Evolutionary conservation across 1,140 invertebrate species (phyloP).

Genomic region (Halyomorpha halys): DNA sequence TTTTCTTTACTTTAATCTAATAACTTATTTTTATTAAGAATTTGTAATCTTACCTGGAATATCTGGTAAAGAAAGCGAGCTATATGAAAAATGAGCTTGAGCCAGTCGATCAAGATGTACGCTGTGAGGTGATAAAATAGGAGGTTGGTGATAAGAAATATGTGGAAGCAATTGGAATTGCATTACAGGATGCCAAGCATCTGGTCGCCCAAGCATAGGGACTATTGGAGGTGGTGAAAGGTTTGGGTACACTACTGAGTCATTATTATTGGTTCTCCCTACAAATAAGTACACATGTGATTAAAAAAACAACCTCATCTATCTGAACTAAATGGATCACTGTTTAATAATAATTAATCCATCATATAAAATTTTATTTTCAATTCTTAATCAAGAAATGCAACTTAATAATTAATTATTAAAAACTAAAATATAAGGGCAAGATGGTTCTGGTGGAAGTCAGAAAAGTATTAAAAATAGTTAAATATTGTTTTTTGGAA

Average conservation of each 20-base stretch:
- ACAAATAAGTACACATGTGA: not conserved
- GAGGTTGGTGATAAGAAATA: not conserved
- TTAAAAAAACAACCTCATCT: too few relatives aligned
- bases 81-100: constrained; percentile 10
- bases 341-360: too few relatives aligned
- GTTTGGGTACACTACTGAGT: not conserved
- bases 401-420: too few relatives aligned
- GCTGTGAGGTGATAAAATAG: constrained; percentile 14
- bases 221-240: constrained; percentile 3
- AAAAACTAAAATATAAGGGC: too few relatives aligned
- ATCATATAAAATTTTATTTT: too few relatives aligned
- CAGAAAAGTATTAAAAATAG: too few relatives aligned
- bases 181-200: constrained; percentile 1
- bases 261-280: constrained; percentile 7
- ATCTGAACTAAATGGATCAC: too few relatives aligned
- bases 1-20: too few relatives aligned
- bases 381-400: too few relatives aligned
- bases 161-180: constrained; percentile 2
- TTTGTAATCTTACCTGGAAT: constrained; percentile 14
- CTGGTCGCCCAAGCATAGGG: not conserved
- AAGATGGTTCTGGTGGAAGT: too few relatives aligned
- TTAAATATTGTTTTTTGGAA: too few relatives aligned
- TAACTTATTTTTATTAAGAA: too few relatives aligned
- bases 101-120: constrained; percentile 16
- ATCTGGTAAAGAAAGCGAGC: constrained; percentile 25